A percentile compares a stretch with the other conserved stretches of the same genome.
phyloP scores from a whole-genome alignment of 2,888 invertebrate genomes.

The Cotesia congregata region DNA sequence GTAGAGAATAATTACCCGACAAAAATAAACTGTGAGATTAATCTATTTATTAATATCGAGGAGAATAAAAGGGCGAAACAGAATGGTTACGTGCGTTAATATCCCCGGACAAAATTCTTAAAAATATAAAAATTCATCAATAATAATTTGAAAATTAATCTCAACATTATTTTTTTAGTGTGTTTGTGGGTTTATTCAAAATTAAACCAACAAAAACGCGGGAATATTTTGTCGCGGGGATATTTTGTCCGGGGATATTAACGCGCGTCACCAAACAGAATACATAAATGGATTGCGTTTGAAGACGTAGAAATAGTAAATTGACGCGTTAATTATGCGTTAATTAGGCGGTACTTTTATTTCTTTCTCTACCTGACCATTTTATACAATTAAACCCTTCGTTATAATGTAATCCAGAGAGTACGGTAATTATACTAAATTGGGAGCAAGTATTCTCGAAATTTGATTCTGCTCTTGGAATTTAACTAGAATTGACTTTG shows the following conservation, averaged over 20 bases:
- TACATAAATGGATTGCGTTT: background rate
- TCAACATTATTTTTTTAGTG: too few relatives aligned
- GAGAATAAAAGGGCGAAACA: background rate
- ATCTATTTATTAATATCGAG: background rate
- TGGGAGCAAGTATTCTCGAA: background rate
- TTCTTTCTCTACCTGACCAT: background rate
- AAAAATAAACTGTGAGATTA: too few relatives aligned
- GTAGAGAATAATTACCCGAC: too few relatives aligned
- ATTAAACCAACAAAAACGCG: too few relatives aligned
- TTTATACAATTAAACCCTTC: background rate
- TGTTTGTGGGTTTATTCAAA: too few relatives aligned
- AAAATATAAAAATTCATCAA: too few relatives aligned
- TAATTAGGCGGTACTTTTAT: background rate
- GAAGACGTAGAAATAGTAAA: background rate
- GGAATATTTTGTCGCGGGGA: too few relatives aligned
- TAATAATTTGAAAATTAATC: too few relatives aligned
- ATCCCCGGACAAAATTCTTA: too few relatives aligned
- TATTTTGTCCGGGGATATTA: too few relatives aligned
- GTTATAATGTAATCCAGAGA: background rate
- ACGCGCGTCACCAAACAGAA: too few relatives aligned
- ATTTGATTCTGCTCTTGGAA: background rate
- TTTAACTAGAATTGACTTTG: background rate
- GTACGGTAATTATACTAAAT: background rate
- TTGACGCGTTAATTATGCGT: background rate
- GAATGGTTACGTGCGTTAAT: too few relatives aligned